A percentile compares a stretch with the other conserved stretches of the same genome.
These are phyloP conservation scores for Macroramphosus scolopax DNA, from an alignment of 2,797 vertebrate species.

Conservation along the genomic window DNA sequence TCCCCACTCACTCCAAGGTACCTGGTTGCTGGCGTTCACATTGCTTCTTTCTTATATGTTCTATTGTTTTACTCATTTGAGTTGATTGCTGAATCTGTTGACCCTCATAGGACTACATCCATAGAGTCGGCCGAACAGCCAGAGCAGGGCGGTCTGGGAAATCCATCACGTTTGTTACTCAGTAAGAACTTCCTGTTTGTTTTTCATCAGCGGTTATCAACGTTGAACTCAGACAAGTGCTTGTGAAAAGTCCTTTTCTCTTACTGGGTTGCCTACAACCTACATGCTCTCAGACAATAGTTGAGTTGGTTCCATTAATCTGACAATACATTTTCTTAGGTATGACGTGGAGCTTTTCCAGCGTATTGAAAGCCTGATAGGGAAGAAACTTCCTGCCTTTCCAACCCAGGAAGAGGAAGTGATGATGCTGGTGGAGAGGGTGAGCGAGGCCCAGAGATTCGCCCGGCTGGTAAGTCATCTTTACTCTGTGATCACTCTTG, in stretches of 20 bases:
- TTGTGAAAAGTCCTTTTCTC: no score
- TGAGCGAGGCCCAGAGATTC: slow-evolving; percentile 92
- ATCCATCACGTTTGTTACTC: slow-evolving; percentile 95
- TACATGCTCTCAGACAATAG: no score
- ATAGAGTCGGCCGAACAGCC: slow-evolving; percentile 93
- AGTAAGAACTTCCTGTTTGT: slow-evolving; percentile 80
- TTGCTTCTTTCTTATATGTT: not conserved
- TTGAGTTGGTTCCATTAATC: not conserved
- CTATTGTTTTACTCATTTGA: no score
- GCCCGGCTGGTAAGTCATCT: slow-evolving; percentile 84
- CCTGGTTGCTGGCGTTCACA: rapidly evolving
- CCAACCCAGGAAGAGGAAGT: slow-evolving; percentile 94
- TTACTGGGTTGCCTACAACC: no score
- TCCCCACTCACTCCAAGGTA: slow-evolving; percentile 98
- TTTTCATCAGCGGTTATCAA: no score
- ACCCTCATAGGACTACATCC: slow-evolving; percentile 90
- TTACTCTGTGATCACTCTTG: not conserved
- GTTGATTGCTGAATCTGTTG: no score
- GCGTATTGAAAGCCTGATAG: slow-evolving; percentile 92
- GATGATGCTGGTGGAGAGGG: slow-evolving; percentile 95
- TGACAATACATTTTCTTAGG: slow-evolving; percentile 59
- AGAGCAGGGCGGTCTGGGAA: slow-evolving; percentile 95
- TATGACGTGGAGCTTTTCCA: slow-evolving; percentile 98
- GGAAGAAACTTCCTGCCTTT: slow-evolving; percentile 94
- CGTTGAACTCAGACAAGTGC: no score